These are phyloP conservation scores for Loripinus fragilis DNA, from an alignment of 2,888 invertebrate species.

Conservation along the genomic window DNA sequence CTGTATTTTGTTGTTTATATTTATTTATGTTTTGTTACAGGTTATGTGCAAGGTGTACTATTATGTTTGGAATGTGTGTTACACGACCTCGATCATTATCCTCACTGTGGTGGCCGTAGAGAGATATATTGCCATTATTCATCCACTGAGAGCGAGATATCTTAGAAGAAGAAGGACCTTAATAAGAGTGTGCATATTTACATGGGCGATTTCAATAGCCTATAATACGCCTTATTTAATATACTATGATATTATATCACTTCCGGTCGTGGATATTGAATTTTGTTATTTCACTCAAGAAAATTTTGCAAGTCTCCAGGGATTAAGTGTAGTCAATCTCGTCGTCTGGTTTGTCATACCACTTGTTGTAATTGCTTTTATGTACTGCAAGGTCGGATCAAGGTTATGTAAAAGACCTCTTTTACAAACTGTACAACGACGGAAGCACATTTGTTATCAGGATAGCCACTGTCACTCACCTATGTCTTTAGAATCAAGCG, in stretches of 20 bases:
- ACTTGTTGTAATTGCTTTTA: slow-evolving; percentile 88
- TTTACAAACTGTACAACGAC: not conserved
- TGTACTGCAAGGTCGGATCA: slow-evolving; percentile 86
- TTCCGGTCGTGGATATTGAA: slow-evolving; percentile 39
- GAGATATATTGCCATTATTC: slow-evolving; percentile 83
- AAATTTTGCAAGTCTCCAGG: slow-evolving; percentile 48
- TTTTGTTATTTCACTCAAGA: slow-evolving; percentile 56
- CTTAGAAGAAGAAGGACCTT: slow-evolving; percentile 90
- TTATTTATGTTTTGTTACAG: slow-evolving; percentile 43
- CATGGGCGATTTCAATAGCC: slow-evolving; percentile 92
- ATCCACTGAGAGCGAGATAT: slow-evolving; percentile 93
- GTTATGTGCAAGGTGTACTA: slow-evolving; percentile 94
- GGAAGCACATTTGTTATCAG: not conserved
- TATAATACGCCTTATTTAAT: slow-evolving; percentile 94
- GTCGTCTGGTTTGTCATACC: slow-evolving; percentile 92
- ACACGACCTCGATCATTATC: slow-evolving; percentile 95
- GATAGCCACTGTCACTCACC: not conserved
- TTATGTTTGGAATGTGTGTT: slow-evolving; percentile 94
- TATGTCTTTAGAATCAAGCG: not conserved
- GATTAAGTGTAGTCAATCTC: slow-evolving; percentile 88
- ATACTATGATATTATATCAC: slow-evolving; percentile 90
- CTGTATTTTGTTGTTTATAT: too few relatives aligned
- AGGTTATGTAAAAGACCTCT: not conserved
- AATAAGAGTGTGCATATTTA: slow-evolving; percentile 90
- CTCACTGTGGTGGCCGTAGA: slow-evolving; percentile 87